phyloP scores from a whole-genome alignment of 2,888 invertebrate species.

The Dusona sp. region DNA sequence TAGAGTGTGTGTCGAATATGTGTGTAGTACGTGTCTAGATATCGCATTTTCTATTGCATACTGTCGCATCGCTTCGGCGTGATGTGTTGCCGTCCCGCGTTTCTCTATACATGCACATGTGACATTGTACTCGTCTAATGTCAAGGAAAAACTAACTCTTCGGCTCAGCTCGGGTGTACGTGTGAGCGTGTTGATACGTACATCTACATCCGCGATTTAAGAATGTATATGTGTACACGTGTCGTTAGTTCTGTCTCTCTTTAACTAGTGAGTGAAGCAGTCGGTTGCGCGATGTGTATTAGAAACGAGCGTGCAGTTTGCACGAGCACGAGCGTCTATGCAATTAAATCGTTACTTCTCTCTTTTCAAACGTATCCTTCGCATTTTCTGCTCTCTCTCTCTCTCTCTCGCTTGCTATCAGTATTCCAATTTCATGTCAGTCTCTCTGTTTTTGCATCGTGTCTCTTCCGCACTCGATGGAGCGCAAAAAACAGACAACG shows the following conservation, averaged over 20 bases:
- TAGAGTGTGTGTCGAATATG: not conserved
- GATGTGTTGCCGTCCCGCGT: constrained; percentile 11
- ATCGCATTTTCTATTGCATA: constrained; percentile 13
- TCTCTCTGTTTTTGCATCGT: constrained; percentile 6
- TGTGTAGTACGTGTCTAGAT: constrained; percentile 6
- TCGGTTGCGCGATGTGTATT: constrained; percentile 33
- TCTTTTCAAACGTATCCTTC: not conserved
- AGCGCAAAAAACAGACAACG: constrained; percentile 32
- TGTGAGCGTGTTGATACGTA: not conserved
- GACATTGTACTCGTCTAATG: constrained; percentile 77
- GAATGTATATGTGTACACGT: constrained; percentile 70
- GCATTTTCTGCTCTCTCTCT: constrained; percentile 21
- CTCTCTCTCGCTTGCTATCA: constrained; percentile 1
- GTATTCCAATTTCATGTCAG: constrained; percentile 24
- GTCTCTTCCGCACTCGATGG: constrained; percentile 1
- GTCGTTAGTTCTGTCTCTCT: constrained; percentile 67
- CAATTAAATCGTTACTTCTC: constrained; percentile 16
- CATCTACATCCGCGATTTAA: constrained; percentile 41
- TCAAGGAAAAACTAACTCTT: constrained; percentile 76
- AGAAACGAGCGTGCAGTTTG: constrained; percentile 1
- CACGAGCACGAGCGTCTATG: not conserved
- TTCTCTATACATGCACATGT: constrained; percentile 46
- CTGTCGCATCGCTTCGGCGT: constrained; percentile 3
- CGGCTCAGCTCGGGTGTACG: not conserved
- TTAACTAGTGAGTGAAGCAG: constrained; percentile 39